phyloP scores from a whole-genome alignment of 2,797 vertebrate genomes.

The Gobionotothen gibberifrons region DNA sequence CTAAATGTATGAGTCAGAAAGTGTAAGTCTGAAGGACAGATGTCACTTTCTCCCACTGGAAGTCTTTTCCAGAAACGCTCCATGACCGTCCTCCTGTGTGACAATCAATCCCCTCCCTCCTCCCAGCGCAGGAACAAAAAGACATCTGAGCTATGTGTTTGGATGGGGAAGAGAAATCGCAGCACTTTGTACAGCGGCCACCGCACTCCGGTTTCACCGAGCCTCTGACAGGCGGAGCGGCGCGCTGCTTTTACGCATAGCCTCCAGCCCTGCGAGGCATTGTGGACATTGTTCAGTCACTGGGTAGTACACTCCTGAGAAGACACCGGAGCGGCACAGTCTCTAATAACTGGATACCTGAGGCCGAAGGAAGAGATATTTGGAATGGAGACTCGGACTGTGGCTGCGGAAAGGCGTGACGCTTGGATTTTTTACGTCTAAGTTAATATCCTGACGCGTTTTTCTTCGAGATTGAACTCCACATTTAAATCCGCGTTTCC shows the following conservation, averaged over 20 bases:
- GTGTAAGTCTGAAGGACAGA: conserved; percentile 51
- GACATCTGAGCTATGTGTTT: conserved; percentile 72
- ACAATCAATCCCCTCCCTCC: conserved; percentile 50
- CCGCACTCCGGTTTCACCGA: conserved; percentile 77
- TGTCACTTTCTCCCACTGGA: conserved; percentile 55
- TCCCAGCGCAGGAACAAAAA: conserved; percentile 70
- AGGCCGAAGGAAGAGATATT: conserved; percentile 24
- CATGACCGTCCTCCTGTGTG: conserved; percentile 49
- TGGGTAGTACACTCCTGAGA: conserved; percentile 48
- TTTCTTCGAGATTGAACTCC: conserved; percentile 2
- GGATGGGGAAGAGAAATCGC: conserved; percentile 68
- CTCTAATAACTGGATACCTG: conserved; percentile 57
- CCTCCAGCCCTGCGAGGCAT: conserved; percentile 60
- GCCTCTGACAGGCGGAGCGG: conserved; percentile 66
- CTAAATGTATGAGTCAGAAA: conserved; percentile 32
- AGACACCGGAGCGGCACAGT: conserved; percentile 40
- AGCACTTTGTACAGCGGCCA: conserved; percentile 62
- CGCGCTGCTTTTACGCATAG: conserved; percentile 72
- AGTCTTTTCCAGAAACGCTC: conserved; percentile 41
- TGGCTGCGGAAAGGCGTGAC: conserved; percentile 63
- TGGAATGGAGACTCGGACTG: conserved; percentile 35
- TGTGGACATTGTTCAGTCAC: conserved; percentile 48
- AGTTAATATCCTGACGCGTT: conserved; percentile 11
- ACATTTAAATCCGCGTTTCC: not conserved
- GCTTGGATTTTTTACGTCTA: conserved; percentile 31